Evolutionary conservation across 2,888 invertebrate genomes (phyloP).

Genomic region (Marasmarcha lunaedactyla): DNA sequence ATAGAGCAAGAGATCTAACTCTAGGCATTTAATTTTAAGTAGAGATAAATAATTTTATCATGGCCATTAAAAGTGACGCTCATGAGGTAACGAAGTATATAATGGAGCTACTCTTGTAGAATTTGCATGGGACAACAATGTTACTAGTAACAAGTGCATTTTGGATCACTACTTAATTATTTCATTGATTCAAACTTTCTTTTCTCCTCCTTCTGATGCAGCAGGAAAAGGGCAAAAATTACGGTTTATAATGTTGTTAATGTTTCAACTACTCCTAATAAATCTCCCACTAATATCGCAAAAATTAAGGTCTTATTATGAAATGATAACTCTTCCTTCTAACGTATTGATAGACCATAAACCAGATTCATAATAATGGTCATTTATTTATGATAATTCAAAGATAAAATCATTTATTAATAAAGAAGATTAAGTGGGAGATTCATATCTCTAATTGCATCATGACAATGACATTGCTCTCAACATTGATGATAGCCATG

Average conservation of each 20-base stretch:
- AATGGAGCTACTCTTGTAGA: constrained; percentile 42
- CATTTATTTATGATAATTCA: too few relatives aligned
- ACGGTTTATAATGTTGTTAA: constrained; percentile 27
- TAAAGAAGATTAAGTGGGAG: constrained; percentile 32
- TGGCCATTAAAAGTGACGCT: constrained; percentile 42
- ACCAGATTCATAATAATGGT: too few relatives aligned
- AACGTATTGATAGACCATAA: too few relatives aligned
- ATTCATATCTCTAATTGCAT: constrained; percentile 51
- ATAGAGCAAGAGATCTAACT: constrained; percentile 20
- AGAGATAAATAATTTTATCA: constrained; percentile 45
- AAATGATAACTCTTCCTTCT: too few relatives aligned
- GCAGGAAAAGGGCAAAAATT: constrained; percentile 58
- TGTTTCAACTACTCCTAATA: constrained; percentile 19
- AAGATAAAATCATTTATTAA: constrained; percentile 4
- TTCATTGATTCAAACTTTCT: constrained; percentile 52
- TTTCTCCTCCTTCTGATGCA: constrained; percentile 60
- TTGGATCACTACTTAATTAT: constrained; percentile 38
- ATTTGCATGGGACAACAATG: constrained; percentile 52
- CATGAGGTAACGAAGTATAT: constrained; percentile 20
- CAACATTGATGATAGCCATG: constrained; percentile 50
- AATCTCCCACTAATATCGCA: constrained; percentile 18
- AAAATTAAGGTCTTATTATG: constrained; percentile 5
- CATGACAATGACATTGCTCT: constrained; percentile 68
- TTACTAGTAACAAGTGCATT: constrained; percentile 29
- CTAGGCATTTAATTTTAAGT: constrained; percentile 40